Percentiles rank a stretch among this genome's conserved stretches.
Conservation (phyloP, 2,888 invertebrate species). For the Celastrina argiolus region DNA sequence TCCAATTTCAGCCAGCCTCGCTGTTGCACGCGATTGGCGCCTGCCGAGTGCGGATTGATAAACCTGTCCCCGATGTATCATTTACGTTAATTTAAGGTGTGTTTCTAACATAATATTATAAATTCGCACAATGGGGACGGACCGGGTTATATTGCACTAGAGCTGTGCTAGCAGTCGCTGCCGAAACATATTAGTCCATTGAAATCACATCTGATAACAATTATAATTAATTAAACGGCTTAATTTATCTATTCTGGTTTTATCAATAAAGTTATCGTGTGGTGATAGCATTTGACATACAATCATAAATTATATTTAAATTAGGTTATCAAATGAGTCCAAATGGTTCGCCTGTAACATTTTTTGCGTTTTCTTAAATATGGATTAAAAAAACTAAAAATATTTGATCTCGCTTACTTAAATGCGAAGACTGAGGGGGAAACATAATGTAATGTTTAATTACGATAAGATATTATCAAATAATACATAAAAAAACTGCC, state of each 20-base stretch:
- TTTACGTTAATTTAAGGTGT: neutral
- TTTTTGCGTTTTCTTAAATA: neutral
- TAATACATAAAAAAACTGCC: too few relatives aligned
- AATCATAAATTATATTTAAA: slow-evolving; percentile 7
- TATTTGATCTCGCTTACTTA: too few relatives aligned
- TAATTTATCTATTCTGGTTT: neutral
- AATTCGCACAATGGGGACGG: neutral
- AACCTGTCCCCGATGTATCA: neutral
- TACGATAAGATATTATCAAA: too few relatives aligned
- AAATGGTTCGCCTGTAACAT: neutral
- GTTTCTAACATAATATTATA: neutral
- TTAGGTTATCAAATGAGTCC: slow-evolving; percentile 9
- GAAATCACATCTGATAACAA: neutral
- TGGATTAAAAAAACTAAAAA: too few relatives aligned
- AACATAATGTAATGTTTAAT: too few relatives aligned
- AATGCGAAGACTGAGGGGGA: too few relatives aligned
- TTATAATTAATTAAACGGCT: neutral
- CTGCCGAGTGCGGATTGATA: neutral
- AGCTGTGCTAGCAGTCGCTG: neutral
- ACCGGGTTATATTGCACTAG: neutral
- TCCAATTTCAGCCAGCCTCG: neutral
- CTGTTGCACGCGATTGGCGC: neutral
- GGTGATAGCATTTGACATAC: slow-evolving; percentile 1
- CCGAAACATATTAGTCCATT: neutral
- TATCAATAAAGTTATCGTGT: slow-evolving; percentile 13